A percentile compares a stretch with the other conserved stretches of the same genome.
Evolutionary conservation across 2,113 vertebrate species (phyloP).

Genomic region (Dipodomys ordii): DNA sequence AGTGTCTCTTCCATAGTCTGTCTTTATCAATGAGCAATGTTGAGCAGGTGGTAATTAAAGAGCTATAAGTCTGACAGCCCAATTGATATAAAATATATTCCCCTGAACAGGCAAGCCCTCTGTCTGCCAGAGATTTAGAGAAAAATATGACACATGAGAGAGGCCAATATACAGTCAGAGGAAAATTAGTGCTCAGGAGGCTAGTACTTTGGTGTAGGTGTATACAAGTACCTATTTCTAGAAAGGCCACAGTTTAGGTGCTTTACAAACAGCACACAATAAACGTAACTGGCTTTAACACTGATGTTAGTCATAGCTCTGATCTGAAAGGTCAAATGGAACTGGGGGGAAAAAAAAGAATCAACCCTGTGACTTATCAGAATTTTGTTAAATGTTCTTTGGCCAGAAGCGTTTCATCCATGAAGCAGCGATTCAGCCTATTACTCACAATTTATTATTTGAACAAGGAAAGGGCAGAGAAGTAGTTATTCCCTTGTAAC

Average conservation of each 20-base stretch:
- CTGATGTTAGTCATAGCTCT: constrained; percentile 62
- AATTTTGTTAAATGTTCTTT: constrained; percentile 60
- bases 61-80: not conserved
- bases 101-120: not conserved
- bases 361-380: constrained; percentile 16
- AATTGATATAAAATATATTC: not conserved
- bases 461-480: constrained; percentile 42
- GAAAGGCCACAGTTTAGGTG: constrained; percentile 39
- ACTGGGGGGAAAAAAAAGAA: not conserved
- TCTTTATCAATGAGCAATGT: not conserved
- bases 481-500: not conserved
- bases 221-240: constrained; percentile 32
- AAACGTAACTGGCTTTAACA: constrained; percentile 56
- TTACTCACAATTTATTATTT: constrained; percentile 51
- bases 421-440: not conserved
- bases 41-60: constrained; percentile 5
- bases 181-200: constrained; percentile 44
- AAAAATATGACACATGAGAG: constrained; percentile 19
- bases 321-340: constrained; percentile 71
- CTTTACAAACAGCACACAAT: constrained; percentile 44
- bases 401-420: not conserved
- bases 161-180: constrained; percentile 30
- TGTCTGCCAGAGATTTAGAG: not conserved
- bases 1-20: not conserved
- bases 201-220: not conserved